Evolutionary conservation across 2,113 vertebrate genomes (phyloP).

Genomic region (Craseonycteris thonglongyai): DNA sequence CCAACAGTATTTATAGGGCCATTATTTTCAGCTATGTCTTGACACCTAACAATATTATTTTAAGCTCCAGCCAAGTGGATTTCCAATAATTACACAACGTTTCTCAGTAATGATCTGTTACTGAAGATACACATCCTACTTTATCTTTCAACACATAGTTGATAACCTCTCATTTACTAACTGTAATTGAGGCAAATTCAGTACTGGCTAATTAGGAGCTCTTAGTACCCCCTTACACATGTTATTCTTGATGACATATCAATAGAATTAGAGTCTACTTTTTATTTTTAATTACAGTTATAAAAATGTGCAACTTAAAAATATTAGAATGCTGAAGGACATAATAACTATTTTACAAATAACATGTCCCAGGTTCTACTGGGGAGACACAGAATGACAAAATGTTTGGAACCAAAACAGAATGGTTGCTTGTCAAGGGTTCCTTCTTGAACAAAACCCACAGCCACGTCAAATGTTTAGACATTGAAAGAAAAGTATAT

Average conservation of each 20-base stretch:
- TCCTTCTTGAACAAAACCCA: not conserved
- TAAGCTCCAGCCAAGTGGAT: slow-evolving; percentile 60
- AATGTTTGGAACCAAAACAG: not conserved
- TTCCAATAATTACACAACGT: slow-evolving; percentile 71
- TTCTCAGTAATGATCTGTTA: slow-evolving; percentile 67
- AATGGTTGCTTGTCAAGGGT: not conserved
- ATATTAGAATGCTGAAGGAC: slow-evolving; percentile 52
- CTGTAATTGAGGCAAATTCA: slow-evolving; percentile 70
- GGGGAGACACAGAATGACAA: not conserved
- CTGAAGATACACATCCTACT: slow-evolving; percentile 61
- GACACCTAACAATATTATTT: slow-evolving; percentile 67
- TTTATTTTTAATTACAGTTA: slow-evolving; percentile 66
- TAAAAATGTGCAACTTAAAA: slow-evolving; percentile 46
- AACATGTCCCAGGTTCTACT: not conserved
- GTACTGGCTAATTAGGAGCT: slow-evolving; percentile 67
- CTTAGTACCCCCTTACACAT: slow-evolving; percentile 33
- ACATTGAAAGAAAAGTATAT: not conserved
- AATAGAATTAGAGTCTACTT: slow-evolving; percentile 44
- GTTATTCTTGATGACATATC: slow-evolving; percentile 55
- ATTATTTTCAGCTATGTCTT: slow-evolving; percentile 66
- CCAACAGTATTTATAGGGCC: slow-evolving; percentile 52
- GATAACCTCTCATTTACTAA: slow-evolving; percentile 74
- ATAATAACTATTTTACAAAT: slow-evolving; percentile 38
- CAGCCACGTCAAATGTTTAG: not conserved
- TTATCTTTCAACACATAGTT: slow-evolving; percentile 71